These are phyloP conservation scores for Cuculus canorus DNA, from an alignment of 2,797 vertebrate species.

Conservation along the genomic window DNA sequence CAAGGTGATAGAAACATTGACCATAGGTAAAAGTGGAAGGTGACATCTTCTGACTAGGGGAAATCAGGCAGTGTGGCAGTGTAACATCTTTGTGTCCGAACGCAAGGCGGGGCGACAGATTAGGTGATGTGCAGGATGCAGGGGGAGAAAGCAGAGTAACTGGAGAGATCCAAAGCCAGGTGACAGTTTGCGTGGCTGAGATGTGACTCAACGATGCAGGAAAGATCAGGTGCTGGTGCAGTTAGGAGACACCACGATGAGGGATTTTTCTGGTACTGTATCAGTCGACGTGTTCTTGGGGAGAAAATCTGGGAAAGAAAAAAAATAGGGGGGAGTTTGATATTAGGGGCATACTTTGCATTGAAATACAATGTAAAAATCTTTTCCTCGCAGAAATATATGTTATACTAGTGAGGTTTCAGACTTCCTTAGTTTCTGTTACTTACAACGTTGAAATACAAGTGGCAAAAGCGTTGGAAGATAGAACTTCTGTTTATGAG, in stretches of 20 bases:
- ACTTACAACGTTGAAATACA: not conserved
- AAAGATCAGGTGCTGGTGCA: not conserved
- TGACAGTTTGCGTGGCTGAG: not conserved
- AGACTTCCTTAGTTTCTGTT: not conserved
- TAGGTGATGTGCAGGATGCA: not conserved
- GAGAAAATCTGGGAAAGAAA: not conserved
- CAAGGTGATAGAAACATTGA: not conserved
- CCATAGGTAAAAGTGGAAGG: not conserved
- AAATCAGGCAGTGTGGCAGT: not conserved
- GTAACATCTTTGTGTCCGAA: not conserved
- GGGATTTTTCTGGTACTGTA: not conserved
- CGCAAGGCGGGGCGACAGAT: not conserved
- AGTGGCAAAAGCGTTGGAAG: not conserved
- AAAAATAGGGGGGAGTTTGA: not conserved
- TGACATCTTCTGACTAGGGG: fast-evolving
- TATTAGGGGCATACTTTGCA: not conserved
- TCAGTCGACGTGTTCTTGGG: not conserved
- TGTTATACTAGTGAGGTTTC: not conserved
- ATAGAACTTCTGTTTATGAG: not conserved
- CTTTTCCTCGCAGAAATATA: not conserved
- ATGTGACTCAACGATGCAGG: not conserved
- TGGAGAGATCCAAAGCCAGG: not conserved
- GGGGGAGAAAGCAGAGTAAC: not conserved
- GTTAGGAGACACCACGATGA: not conserved
- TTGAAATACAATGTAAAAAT: not conserved